These are phyloP conservation scores for Argopecten irradians DNA, from an alignment of 1,140 invertebrate species.

Conservation along the genomic window DNA sequence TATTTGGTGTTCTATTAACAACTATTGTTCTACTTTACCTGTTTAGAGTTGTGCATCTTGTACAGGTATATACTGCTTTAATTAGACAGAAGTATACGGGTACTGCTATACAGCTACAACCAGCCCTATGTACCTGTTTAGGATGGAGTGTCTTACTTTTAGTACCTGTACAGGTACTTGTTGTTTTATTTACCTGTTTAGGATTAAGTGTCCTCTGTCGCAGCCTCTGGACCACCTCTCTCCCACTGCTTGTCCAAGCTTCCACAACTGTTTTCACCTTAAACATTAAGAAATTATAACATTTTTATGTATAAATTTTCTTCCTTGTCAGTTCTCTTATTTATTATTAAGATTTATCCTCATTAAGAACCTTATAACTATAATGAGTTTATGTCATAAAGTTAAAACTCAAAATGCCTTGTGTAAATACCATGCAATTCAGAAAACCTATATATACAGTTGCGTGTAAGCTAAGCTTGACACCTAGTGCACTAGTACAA, in stretches of 20 bases:
- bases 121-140: background rate
- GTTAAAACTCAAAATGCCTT: too few relatives aligned
- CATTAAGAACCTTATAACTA: too few relatives aligned
- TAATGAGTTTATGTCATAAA: too few relatives aligned
- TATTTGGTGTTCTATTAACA: too few relatives aligned
- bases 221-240: constrained; percentile 67
- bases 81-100: too few relatives aligned
- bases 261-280: constrained; percentile 70
- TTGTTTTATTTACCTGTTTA: background rate
- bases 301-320: background rate
- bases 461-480: too few relatives aligned
- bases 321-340: background rate
- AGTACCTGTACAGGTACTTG: too few relatives aligned
- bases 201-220: constrained; percentile 67
- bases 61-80: background rate
- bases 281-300: constrained; percentile 26
- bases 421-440: too few relatives aligned
- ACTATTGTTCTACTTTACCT: background rate
- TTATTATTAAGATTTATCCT: background rate
- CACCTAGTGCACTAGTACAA: too few relatives aligned
- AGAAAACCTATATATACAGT: too few relatives aligned
- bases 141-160: too few relatives aligned
- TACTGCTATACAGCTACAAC: too few relatives aligned
- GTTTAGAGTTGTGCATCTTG: background rate
- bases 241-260: constrained; percentile 67